Percentiles rank a stretch among this genome's conserved stretches.
phyloP scores from a whole-genome alignment of 2,113 vertebrate species.

The Colinus virginianus region DNA sequence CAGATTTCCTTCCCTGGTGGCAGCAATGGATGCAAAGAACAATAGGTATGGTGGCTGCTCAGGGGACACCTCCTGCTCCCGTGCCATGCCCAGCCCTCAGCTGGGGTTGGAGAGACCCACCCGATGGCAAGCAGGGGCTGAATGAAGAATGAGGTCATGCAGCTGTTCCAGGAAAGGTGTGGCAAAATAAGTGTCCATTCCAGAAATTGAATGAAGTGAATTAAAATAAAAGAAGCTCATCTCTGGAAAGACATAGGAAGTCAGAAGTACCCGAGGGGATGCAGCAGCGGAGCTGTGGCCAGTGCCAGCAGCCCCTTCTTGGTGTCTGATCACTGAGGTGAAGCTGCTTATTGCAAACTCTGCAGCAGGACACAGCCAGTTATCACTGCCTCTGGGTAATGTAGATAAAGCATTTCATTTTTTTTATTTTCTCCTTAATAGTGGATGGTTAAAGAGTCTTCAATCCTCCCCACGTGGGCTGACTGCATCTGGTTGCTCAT shows the following conservation, averaged over 20 bases:
- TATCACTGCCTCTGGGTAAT: constrained; percentile 56
- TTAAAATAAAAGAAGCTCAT: background rate
- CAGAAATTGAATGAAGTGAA: background rate
- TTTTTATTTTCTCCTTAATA: background rate
- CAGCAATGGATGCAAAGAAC: background rate
- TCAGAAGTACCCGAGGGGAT: background rate
- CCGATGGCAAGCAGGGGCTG: background rate
- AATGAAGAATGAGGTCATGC: background rate
- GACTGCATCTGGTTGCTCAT: constrained; percentile 37
- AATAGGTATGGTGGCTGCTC: constrained; percentile 23
- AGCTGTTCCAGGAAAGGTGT: background rate
- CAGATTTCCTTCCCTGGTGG: background rate
- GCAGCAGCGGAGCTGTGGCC: accelerated
- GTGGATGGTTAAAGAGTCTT: constrained; percentile 50
- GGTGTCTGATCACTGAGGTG: background rate
- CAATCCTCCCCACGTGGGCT: background rate
- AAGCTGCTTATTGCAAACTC: background rate
- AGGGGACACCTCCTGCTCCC: constrained; percentile 15
- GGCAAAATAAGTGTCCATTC: background rate
- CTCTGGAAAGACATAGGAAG: background rate
- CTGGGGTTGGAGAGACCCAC: background rate
- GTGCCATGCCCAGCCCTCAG: background rate
- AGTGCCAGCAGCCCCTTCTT: background rate
- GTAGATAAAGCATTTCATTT: constrained; percentile 47
- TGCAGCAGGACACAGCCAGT: background rate